Evolutionary conservation across 2,113 vertebrate genomes (phyloP), one percentile per base, ranked within the genome.

Genomic region (Charina bottae): DNA sequence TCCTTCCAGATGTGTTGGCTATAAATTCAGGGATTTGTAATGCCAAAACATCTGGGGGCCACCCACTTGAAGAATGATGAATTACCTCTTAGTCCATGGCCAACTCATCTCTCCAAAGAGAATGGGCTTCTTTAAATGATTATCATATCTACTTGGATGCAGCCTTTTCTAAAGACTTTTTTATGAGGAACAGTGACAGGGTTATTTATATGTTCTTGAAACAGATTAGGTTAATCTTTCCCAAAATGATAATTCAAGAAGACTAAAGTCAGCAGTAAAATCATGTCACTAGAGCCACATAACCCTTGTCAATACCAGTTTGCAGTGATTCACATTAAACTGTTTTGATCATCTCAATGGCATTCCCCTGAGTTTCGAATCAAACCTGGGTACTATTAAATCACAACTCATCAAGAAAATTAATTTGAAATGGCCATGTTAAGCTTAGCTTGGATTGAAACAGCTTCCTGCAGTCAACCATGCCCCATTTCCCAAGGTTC

Each of bases 201-300:
- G 49, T 92, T 89, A 92, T 92, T 92, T 92, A 92, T 92, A 89
- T 54, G 72, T 55, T 84, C 46, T 88, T 92, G 72, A 89, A 92
- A 33, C 23, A 92, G 91, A 92, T 92, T 92, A 92, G 91, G 91
- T 92, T 92, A 92, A 92, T 84, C 87, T 64, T 89, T 92, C 91
- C 91, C 87, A 84, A 92, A 92, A 85, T 92, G 91, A 92, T 92
- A 92, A 92, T 92, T 92, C 72, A 89, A 92, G 58, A 62, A 92
- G 87, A 92, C 91, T 92, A 84, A 92, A 89, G 91, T 84, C 91
- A 92, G 91, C 91, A 84, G 72, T 92, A 92, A 89, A 92, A 92
- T 85, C 56, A 55, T 89, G 72, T 42, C 87, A 87, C 91, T 78
- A 89, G 87, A 92, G 87, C 72, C 21, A 49, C 87, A 92, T 85